These are phyloP conservation scores for Pseudomyrmex sp. DNA, from an alignment of 1,140 invertebrate species.

Conservation along the genomic window DNA sequence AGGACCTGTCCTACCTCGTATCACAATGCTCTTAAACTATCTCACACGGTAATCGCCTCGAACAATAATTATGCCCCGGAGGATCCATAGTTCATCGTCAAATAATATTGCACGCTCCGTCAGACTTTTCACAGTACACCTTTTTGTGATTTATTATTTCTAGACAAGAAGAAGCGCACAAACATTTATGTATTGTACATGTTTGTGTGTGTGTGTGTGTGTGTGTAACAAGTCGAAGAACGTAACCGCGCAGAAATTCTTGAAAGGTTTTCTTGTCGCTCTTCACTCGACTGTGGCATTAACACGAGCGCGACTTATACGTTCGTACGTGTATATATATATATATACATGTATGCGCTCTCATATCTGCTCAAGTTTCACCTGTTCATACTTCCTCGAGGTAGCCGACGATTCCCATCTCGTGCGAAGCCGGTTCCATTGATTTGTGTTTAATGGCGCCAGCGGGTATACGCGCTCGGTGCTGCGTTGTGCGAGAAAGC, in stretches of 20 bases:
- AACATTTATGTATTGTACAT: no score
- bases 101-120: not conserved
- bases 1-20: constrained; percentile 63
- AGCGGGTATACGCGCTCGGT: constrained; percentile 19
- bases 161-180: not conserved
- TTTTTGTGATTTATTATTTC: constrained; percentile 27
- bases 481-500: constrained; percentile 27
- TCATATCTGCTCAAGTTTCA: constrained; percentile 59
- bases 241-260: not conserved
- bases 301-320: no score
- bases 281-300: not conserved
- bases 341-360: not conserved
- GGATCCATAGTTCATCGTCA: constrained; percentile 23
- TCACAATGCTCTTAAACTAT: constrained; percentile 52
- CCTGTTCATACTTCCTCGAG: constrained; percentile 24
- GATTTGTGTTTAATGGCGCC: constrained; percentile 52
- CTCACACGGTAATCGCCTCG: constrained; percentile 52
- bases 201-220: no score
- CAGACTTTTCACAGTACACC: not conserved
- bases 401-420: constrained; percentile 44
- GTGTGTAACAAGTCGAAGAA: not conserved
- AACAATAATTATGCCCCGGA: constrained; percentile 63
- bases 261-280: constrained; percentile 9
- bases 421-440: constrained; percentile 22
- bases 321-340: no score